phyloP scores from a whole-genome alignment of 2,113 vertebrate genomes.

The Falco punctatus region DNA sequence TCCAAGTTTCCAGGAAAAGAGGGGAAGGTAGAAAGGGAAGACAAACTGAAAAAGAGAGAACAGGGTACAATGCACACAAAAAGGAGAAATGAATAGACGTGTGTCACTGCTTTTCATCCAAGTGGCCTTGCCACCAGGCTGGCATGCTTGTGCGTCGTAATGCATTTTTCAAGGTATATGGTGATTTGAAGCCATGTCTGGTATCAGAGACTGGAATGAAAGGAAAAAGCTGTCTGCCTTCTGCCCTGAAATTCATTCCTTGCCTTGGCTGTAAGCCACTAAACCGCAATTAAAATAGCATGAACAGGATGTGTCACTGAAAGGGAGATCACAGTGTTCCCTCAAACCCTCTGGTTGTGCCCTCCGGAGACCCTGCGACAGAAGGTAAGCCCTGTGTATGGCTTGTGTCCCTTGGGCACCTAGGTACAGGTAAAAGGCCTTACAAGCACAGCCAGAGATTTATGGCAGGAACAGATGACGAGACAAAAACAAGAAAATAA shows the following conservation, averaged over 20 bases:
- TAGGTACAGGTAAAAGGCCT: background rate
- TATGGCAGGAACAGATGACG: slow-evolving; percentile 15
- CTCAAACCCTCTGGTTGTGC: background rate
- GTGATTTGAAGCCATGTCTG: slow-evolving; percentile 1
- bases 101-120: background rate
- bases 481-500: slow-evolving; percentile 28
- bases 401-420: background rate
- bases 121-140: background rate
- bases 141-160: background rate
- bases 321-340: slow-evolving; percentile 41
- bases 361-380: background rate
- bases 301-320: background rate
- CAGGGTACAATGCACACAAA: background rate
- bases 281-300: slow-evolving; percentile 51
- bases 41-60: background rate
- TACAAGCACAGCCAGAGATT: background rate
- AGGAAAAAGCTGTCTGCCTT: slow-evolving; percentile 10
- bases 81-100: background rate
- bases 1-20: background rate
- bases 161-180: background rate
- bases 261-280: slow-evolving; percentile 21
- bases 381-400: background rate
- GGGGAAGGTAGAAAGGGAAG: background rate
- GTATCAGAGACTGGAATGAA: background rate
- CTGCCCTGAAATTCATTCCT: slow-evolving; percentile 31